These are phyloP conservation scores for Hydraecia micacea DNA, from an alignment of 2,888 invertebrate species.

Conservation along the genomic window DNA sequence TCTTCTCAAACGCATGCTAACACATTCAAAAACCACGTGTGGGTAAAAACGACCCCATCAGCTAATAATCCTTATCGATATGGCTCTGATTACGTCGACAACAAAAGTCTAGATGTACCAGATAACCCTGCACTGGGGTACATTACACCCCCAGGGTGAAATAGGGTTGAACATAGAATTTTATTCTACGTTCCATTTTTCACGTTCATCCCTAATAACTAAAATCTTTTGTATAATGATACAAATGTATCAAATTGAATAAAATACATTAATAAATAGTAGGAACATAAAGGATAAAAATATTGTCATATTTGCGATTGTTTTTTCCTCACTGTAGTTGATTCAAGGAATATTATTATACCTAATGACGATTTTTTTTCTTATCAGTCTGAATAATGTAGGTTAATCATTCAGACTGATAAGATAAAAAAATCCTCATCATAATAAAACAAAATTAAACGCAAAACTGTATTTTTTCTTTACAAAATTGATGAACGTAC, in stretches of 20 bases:
- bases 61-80: slow-evolving; percentile 74
- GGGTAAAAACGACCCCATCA: slow-evolving; percentile 64
- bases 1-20: not conserved
- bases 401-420: no score
- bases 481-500: not conserved
- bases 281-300: not conserved
- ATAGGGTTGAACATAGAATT: slow-evolving; percentile 75
- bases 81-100: slow-evolving; percentile 80
- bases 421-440: no score
- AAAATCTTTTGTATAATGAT: not conserved
- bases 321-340: slow-evolving; percentile 8
- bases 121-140: slow-evolving; percentile 83
- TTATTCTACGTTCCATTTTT: not conserved
- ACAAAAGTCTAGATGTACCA: slow-evolving; percentile 84
- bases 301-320: slow-evolving; percentile 1
- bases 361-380: not conserved
- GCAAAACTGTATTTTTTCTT: not conserved
- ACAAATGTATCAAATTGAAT: not conserved
- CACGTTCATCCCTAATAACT: not conserved
- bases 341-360: slow-evolving; percentile 11
- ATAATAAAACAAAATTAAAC: slow-evolving; percentile 4
- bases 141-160: slow-evolving; percentile 79
- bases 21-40: slow-evolving; percentile 54
- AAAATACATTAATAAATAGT: not conserved
- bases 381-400: not conserved